Evolutionary conservation across 2,888 invertebrate species (phyloP).

Genomic region (Xanthia icteritia): DNA sequence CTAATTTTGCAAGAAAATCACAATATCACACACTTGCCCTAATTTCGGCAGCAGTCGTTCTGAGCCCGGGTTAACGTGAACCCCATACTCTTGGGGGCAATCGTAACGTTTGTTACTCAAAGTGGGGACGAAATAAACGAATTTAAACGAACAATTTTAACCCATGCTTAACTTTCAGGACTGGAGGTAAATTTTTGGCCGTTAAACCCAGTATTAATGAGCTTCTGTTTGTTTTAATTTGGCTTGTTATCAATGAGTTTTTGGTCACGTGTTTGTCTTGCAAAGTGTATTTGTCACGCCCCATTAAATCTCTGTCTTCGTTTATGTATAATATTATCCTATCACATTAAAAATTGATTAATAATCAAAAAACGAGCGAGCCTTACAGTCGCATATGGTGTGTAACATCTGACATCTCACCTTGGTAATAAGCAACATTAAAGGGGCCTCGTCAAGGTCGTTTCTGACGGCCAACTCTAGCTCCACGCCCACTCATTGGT

Average conservation of each 20-base stretch:
- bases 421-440: no score
- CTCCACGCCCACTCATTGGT: no score
- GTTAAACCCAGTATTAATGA: slow-evolving; percentile 76
- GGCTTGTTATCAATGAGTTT: slow-evolving; percentile 61
- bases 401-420: no score
- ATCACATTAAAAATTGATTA: not conserved
- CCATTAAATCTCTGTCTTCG: not conserved
- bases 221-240: slow-evolving; percentile 78
- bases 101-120: slow-evolving; percentile 81
- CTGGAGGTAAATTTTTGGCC: slow-evolving; percentile 76
- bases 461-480: no score
- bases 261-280: slow-evolving; percentile 27
- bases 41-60: slow-evolving; percentile 78
- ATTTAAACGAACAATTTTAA: slow-evolving; percentile 88
- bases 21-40: slow-evolving; percentile 73
- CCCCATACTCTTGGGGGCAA: slow-evolving; percentile 84
- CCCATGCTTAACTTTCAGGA: slow-evolving; percentile 82
- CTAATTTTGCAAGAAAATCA: slow-evolving; percentile 59
- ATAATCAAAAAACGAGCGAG: not conserved
- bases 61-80: slow-evolving; percentile 80
- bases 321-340: not conserved
- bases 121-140: slow-evolving; percentile 84
- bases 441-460: no score
- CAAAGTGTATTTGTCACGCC: not conserved
- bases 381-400: no score